Conservation (phyloP, 2,888 invertebrate species). For the Pammene fasciana region DNA sequence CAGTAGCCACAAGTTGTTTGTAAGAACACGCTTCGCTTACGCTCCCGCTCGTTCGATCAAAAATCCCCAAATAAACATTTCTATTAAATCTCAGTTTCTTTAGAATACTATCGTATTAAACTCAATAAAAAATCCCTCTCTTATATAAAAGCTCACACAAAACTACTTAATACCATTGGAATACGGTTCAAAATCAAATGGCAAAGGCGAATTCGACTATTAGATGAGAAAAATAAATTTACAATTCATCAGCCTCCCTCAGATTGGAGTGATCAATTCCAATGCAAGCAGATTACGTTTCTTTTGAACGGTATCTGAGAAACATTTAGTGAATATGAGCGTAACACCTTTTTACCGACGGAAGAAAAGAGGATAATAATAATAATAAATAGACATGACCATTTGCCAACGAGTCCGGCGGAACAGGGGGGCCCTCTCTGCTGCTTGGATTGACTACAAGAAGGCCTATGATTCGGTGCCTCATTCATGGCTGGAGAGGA, state of each 20-base stretch:
- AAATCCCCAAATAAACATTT: slow-evolving; percentile 3
- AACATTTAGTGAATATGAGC: not conserved
- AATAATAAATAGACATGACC: too few relatives aligned
- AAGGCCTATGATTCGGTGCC: too few relatives aligned
- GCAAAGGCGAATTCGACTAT: not conserved
- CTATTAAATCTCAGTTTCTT: slow-evolving; percentile 7
- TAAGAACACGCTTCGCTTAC: too few relatives aligned
- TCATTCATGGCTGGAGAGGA: too few relatives aligned
- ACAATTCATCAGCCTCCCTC: slow-evolving; percentile 28
- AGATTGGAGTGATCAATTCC: slow-evolving; percentile 34
- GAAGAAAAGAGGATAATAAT: not conserved
- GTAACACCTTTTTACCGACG: not conserved
- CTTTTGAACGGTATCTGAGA: slow-evolving; percentile 7
- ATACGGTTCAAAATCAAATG: slow-evolving; percentile 11
- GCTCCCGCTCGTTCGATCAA: too few relatives aligned
- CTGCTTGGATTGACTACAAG: too few relatives aligned
- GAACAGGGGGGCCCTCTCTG: too few relatives aligned
- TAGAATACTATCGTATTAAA: slow-evolving; percentile 32
- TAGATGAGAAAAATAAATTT: slow-evolving; percentile 33
- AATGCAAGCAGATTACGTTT: slow-evolving; percentile 32
- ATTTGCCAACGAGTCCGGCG: too few relatives aligned
- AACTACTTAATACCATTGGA: not conserved
- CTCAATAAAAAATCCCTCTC: not conserved
- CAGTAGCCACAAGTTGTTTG: too few relatives aligned
- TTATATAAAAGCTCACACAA: not conserved